Evolutionary conservation across 2,888 invertebrate genomes (phyloP), one percentile per base, ranked within the genome.

Genomic region (Bombylius discolor): DNA sequence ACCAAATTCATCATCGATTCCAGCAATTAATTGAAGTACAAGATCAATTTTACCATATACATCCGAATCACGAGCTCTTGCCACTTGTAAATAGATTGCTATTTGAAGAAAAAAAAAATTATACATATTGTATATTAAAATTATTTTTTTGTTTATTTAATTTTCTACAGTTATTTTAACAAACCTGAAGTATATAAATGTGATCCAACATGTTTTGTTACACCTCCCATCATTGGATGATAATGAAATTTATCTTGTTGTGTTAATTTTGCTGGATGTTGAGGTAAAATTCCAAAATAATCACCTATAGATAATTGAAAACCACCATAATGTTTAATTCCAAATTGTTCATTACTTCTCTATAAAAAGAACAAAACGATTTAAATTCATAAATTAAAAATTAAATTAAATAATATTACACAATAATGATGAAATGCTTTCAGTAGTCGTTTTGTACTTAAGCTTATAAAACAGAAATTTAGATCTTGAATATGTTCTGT

Each of bases 121-220:
- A 23, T 3, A 23, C 3, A 23, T 23, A 3, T 23, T 23, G 1
- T 3, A 23, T 23, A 23, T 13, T n/a, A 9, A 48, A 48, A 48
- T 32, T 32, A 33, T 48, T 48, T 48, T 33, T 32, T 14, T 48
- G 4, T 31, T 32, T 32, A 33, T 4, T n/a, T 33, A 33, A 12
- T 46, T 14, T 44, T 50, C 4, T 14, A 50, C 34, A 50, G 14
- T 36, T n/a, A 34, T 23, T 23, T 3, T 23, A 23, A 23, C 23
- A 23, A 23, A 23, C 23, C 23, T 23, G 23, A 23, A 23, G 23
- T 23, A 23, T 23, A 23, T 23, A 23, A 23, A 23, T 23, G 23
- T n/a, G 75, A 72, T 11, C 77, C 76, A 51, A 77, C 78, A 58
- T 77, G 72, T 61, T 75, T 76, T 14, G 76, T 69, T 3, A 78